Evolutionary conservation across 2,888 invertebrate genomes (phyloP).

Genomic region (Cosmorhoe ocellata): DNA sequence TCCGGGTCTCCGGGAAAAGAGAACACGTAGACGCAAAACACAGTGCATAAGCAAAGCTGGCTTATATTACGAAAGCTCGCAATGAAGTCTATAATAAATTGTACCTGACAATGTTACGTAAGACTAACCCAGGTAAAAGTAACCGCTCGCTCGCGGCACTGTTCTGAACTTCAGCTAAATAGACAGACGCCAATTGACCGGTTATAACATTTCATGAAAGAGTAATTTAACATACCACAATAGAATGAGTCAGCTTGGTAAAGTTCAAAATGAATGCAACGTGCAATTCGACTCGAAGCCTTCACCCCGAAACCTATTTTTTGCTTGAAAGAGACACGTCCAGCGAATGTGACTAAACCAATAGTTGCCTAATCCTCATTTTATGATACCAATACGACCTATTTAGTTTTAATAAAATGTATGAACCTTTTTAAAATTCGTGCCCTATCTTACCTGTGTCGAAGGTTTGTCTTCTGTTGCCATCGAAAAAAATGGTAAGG

Average conservation of each 20-base stretch:
- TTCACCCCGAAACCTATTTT: slow-evolving; percentile 71
- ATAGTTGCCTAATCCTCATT: slow-evolving; percentile 49
- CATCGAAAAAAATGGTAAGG: slow-evolving; percentile 4
- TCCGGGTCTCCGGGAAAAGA: slow-evolving; percentile 51
- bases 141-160: slow-evolving; percentile 65
- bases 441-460: slow-evolving; percentile 41
- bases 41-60: slow-evolving; percentile 57
- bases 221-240: slow-evolving; percentile 24
- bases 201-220: slow-evolving; percentile 13
- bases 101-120: slow-evolving; percentile 72
- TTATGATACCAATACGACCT: slow-evolving; percentile 41
- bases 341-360: slow-evolving; percentile 54
- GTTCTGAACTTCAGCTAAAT: slow-evolving; percentile 67
- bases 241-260: slow-evolving; percentile 27
- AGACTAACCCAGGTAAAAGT: slow-evolving; percentile 77
- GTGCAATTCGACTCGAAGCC: slow-evolving; percentile 44
- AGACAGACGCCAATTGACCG: slow-evolving; percentile 36
- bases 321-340: slow-evolving; percentile 57
- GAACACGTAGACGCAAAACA: slow-evolving; percentile 49
- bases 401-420: slow-evolving; percentile 36
- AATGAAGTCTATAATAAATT: slow-evolving; percentile 75
- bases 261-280: slow-evolving; percentile 36
- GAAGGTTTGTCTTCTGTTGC: slow-evolving; percentile 13
- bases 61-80: slow-evolving; percentile 76
- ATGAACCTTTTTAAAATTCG: slow-evolving; percentile 30